These are phyloP conservation scores for Ceraclea dissimilis DNA, from an alignment of 2,888 invertebrate genomes.

Conservation along the genomic window DNA sequence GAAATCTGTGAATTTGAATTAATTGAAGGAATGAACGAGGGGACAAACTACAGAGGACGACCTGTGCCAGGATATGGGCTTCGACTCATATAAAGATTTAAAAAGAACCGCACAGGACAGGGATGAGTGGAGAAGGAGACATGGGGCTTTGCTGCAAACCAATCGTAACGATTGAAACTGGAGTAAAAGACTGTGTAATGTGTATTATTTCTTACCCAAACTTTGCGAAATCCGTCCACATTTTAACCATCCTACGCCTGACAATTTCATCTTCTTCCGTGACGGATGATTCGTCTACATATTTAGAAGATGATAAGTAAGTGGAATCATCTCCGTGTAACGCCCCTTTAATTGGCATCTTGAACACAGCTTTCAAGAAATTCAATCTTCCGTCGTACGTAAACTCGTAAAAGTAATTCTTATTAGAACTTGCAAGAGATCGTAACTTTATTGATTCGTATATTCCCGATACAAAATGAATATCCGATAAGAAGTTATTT, in stretches of 20 bases:
- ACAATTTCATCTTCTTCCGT: constrained; percentile 35
- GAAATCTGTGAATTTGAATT: too few species aligned
- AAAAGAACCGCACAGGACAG: too few species aligned
- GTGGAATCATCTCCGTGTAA: constrained; percentile 13
- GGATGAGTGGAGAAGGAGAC: too few species aligned
- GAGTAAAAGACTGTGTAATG: too few species aligned
- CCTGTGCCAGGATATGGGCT: too few species aligned
- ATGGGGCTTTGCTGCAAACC: too few species aligned
- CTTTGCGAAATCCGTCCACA: constrained; percentile 61
- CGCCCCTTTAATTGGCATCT: background rate
- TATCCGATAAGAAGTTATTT: constrained; percentile 14
- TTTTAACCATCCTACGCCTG: constrained; percentile 39
- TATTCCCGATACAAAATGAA: constrained; percentile 12
- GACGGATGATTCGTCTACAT: background rate
- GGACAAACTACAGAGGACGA: too few species aligned
- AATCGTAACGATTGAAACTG: too few species aligned
- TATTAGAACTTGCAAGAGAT: background rate
- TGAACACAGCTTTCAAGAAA: constrained; percentile 1
- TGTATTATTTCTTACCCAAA: constrained; percentile 35
- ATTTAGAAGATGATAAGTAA: constrained; percentile 2
- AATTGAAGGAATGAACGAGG: too few species aligned
- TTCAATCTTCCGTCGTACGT: constrained; percentile 9
- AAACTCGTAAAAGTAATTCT: constrained; percentile 13
- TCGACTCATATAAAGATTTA: too few species aligned
- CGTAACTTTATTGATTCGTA: constrained; percentile 7